phyloP scores from a whole-genome alignment of 2,113 vertebrate species.

The Bettongia penicillata region DNA sequence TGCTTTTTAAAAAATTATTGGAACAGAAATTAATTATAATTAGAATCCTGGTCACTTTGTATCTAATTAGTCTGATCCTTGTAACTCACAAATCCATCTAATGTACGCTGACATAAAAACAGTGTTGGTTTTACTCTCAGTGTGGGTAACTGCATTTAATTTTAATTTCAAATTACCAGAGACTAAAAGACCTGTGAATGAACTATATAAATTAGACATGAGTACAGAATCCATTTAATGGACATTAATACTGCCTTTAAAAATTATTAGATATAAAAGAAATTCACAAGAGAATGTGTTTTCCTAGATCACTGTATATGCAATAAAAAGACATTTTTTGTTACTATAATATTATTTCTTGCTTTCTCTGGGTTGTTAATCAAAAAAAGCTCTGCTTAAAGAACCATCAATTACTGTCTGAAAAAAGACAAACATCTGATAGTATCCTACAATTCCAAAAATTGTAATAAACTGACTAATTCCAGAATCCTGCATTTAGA shows the following conservation, averaged over 20 bases:
- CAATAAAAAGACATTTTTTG: neutral
- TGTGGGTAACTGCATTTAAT: rapidly evolving
- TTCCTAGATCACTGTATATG: neutral
- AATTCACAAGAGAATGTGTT: neutral
- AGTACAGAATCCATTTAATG: neutral
- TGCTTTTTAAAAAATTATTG: neutral
- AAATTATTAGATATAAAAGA: neutral
- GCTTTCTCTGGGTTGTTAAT: rapidly evolving
- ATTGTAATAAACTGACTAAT: rapidly evolving
- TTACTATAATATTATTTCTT: neutral
- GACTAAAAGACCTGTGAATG: neutral
- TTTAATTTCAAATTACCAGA: neutral
- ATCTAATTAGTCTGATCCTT: neutral
- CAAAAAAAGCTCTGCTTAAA: neutral
- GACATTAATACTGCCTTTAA: neutral
- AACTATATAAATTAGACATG: neutral
- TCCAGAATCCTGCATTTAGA: constrained; percentile 33
- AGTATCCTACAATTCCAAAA: rapidly evolving
- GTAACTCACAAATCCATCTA: neutral
- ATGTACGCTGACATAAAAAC: neutral
- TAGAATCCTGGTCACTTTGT: neutral
- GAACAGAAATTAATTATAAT: neutral
- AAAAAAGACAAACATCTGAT: rapidly evolving
- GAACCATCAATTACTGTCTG: neutral
- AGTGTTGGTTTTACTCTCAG: neutral